phyloP scores from a whole-genome alignment of 2,888 invertebrate genomes.

The Lasioglossum figueresi region DNA sequence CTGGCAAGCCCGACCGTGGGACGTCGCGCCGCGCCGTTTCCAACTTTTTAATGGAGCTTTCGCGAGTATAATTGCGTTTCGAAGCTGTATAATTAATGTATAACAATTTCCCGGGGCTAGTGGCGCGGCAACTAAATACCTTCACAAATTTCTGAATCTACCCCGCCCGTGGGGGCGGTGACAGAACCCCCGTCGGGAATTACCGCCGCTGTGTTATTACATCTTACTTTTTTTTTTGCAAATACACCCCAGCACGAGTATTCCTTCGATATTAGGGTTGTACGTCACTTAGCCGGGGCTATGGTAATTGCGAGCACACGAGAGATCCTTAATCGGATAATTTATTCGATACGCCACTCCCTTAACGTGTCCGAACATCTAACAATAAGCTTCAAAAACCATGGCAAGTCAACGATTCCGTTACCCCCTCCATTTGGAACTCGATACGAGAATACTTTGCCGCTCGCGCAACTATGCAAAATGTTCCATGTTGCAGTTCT shows the following conservation, averaged over 20 bases:
- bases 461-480: not conserved
- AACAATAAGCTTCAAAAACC: not conserved
- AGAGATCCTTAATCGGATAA: not conserved
- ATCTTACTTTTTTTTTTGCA: not conserved
- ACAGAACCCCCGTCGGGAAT: slow-evolving; percentile 19
- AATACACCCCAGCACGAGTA: not conserved
- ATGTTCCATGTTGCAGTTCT: too few relatives aligned
- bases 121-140: slow-evolving; percentile 21
- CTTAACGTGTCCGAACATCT: slow-evolving; percentile 7
- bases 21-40: not conserved
- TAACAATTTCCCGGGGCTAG: slow-evolving; percentile 22
- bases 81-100: slow-evolving; percentile 30
- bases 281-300: slow-evolving; percentile 20
- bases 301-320: slow-evolving; percentile 14
- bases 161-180: slow-evolving; percentile 12
- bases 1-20: not conserved
- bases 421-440: not conserved
- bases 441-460: not conserved
- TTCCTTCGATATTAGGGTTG: slow-evolving; percentile 25
- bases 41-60: slow-evolving; percentile 21
- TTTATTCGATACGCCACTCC: slow-evolving; percentile 18
- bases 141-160: slow-evolving; percentile 28
- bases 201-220: slow-evolving; percentile 13
- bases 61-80: slow-evolving; percentile 12
- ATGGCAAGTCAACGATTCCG: not conserved